phyloP scores from a whole-genome alignment of 2,888 invertebrate genomes.

The Thecophora atra region DNA sequence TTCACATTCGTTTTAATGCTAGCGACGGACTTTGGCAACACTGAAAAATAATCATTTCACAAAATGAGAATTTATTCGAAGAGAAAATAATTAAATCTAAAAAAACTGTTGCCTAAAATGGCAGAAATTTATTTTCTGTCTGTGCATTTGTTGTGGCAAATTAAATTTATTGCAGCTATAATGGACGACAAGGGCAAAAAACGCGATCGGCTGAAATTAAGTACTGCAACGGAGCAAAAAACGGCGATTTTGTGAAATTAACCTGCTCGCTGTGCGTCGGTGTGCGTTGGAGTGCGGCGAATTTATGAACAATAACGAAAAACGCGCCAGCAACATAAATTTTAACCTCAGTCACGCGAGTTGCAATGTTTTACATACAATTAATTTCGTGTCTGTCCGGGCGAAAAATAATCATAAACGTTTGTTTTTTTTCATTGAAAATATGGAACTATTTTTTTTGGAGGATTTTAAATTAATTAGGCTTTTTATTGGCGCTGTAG shows the following conservation, averaged over 20 bases:
- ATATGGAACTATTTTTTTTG: neutral
- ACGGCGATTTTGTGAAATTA: conserved; percentile 23
- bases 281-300: neutral
- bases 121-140: conserved; percentile 12
- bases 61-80: no score
- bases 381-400: conserved; percentile 18
- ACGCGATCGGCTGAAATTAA: neutral
- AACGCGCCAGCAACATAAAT: conserved; percentile 10
- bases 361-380: conserved; percentile 24
- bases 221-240: neutral
- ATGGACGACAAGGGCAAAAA: neutral
- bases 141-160: conserved; percentile 16
- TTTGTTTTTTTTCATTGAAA: neutral
- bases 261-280: conserved; percentile 8
- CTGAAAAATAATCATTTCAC: no score
- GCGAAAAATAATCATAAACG: neutral
- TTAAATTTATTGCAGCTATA: conserved; percentile 28
- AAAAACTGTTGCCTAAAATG: neutral
- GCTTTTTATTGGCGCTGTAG: neutral
- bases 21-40: neutral
- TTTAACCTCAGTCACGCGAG: conserved; percentile 13
- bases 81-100: neutral
- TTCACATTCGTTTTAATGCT: neutral
- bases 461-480: conserved; percentile 20
- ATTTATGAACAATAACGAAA: conserved; percentile 10